Conservation (phyloP, 2,888 invertebrate genomes). For the Mechanitis messenoides region DNA sequence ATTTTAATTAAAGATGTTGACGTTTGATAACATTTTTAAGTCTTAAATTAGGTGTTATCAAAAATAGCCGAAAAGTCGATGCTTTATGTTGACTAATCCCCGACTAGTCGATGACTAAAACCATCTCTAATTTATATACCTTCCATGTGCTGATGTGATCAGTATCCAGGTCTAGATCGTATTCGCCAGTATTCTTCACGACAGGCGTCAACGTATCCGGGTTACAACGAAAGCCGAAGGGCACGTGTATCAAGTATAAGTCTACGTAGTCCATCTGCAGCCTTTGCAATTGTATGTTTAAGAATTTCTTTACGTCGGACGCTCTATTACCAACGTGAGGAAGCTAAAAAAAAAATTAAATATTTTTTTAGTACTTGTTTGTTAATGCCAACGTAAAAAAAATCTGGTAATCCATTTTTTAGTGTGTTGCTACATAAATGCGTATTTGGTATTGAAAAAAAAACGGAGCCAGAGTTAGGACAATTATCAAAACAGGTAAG, state of each 20-base stretch:
- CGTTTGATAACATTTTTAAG: too few species aligned
- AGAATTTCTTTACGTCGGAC: conserved; percentile 79
- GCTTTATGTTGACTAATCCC: too few species aligned
- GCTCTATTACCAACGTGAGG: conserved; percentile 83
- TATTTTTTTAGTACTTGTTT: neutral
- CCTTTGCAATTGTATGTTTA: conserved; percentile 78
- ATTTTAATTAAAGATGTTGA: too few species aligned
- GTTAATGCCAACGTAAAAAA: too few species aligned
- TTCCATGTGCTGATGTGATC: conserved; percentile 84
- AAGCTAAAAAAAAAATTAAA: conserved; percentile 66
- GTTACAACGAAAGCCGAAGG: conserved; percentile 80
- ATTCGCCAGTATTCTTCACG: conserved; percentile 76
- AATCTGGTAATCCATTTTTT: too few species aligned
- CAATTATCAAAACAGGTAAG: too few species aligned
- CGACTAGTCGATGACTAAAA: too few species aligned
- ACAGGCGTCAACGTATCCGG: conserved; percentile 73
- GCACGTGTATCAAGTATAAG: conserved; percentile 86
- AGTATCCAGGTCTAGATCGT: conserved; percentile 77
- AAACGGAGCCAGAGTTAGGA: too few species aligned
- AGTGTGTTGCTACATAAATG: too few species aligned
- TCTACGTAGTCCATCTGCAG: conserved; percentile 84
- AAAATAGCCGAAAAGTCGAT: too few species aligned
- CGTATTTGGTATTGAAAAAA: too few species aligned
- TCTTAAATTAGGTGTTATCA: too few species aligned
- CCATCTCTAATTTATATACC: conserved; percentile 47